Conservation (phyloP, 2,113 vertebrate species). For the Sarotherodon lohbergeri region DNA sequence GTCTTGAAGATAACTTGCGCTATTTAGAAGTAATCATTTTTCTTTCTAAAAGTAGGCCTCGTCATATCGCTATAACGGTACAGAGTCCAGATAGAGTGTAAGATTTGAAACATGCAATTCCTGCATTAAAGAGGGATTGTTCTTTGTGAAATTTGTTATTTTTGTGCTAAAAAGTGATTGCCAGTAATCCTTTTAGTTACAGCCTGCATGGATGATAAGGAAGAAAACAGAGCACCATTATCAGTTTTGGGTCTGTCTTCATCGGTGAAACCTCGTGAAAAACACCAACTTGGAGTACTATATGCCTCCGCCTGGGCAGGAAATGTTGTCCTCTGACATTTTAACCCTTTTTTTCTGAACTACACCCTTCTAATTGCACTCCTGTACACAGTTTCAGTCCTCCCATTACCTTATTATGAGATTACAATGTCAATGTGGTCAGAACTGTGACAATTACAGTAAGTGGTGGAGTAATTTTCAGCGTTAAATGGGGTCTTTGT, state of each 20-base stretch:
- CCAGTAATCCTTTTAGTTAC: neutral
- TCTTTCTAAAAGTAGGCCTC: neutral
- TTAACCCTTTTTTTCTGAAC: constrained; percentile 31
- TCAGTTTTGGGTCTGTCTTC: neutral
- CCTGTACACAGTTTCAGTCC: constrained; percentile 59
- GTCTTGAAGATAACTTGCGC: constrained; percentile 45
- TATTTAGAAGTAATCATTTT: constrained; percentile 38
- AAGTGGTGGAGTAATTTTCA: constrained; percentile 62
- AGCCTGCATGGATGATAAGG: neutral
- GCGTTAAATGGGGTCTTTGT: constrained; percentile 60
- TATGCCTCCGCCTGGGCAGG: neutral
- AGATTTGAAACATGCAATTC: neutral
- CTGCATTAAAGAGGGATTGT: neutral
- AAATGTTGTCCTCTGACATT: constrained; percentile 36
- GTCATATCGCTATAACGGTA: neutral
- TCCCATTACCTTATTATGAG: constrained; percentile 69
- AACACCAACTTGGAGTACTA: neutral
- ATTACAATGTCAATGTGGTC: constrained; percentile 66
- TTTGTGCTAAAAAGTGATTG: neutral
- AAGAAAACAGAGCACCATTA: neutral
- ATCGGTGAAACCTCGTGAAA: neutral
- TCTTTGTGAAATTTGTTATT: neutral
- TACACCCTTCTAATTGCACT: constrained; percentile 55
- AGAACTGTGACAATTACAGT: constrained; percentile 67
- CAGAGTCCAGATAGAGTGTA: neutral